Evolutionary conservation across 2,888 invertebrate species (phyloP), one percentile per base, ranked within the genome.

Genomic region (Dinocampus coccinellae): DNA sequence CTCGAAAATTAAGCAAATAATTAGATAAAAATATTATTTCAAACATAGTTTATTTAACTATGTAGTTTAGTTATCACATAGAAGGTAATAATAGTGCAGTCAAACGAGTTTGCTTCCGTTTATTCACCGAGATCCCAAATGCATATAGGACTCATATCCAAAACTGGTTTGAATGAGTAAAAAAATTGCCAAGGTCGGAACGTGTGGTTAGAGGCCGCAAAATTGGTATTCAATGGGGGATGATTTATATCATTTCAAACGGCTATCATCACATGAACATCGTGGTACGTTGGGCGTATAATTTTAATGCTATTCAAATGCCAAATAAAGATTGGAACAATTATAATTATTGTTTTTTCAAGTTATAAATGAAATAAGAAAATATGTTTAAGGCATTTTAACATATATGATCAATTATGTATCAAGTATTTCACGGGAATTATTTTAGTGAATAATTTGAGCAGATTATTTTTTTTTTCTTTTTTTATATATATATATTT

Each of bases 171-270:
- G 4, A n/a, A 47, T 16, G 16, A 16, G 47, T 16, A 24, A 42
- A 24, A 63, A 63, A 26, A n/a, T 42, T 42, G 16, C 47, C 63
- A 63, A 63, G 63, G 63, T 63, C 63, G 47, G 22, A 42, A 26
- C 29, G 16, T 16, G 24, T 47, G 11, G 42, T 63, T 63, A 9
- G 39, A 24, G 63, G 63, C 42, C 47, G 42, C 63, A 29, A 63
- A 63, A 63, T 63, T 29, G 22, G 61, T 20, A 61, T 63, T 33
- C 22, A 16, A 63, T 63, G 63, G 39, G 39, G 63, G 22, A 62
- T 62, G 63, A 63, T 63, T 63, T 63, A 61, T 61, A 34, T 20
- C 20, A 34, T 61, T 24, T 61, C 22, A 22, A 22, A 20, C 11
- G 16, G 11, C 20, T 61, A 61, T 61, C 34, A 33, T 55, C 55